Evolutionary conservation across 2,888 invertebrate species (phyloP).

Genomic region (Bruchidius siliquastri): DNA sequence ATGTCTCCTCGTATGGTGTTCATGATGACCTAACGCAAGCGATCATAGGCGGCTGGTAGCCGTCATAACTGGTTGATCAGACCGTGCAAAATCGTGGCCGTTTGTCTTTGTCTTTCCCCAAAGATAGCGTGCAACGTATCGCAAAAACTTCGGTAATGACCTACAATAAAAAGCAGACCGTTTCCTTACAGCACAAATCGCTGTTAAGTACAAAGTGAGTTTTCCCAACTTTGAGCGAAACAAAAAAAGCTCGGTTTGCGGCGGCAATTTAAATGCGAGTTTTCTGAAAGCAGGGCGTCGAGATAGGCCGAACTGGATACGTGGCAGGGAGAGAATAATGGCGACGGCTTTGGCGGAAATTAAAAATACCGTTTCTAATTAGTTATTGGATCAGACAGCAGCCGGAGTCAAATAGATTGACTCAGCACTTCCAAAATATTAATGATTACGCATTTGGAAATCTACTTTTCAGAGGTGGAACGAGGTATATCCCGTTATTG

Average conservation of each 20-base stretch:
- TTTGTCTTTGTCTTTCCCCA: neutral
- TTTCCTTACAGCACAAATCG: neutral
- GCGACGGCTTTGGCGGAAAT: neutral
- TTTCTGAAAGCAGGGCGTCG: neutral
- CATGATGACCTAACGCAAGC: no score
- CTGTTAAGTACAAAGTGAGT: neutral
- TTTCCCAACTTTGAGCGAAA: neutral
- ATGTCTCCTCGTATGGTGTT: no score
- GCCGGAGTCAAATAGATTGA: neutral
- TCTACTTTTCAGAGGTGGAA: no score
- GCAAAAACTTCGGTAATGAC: neutral
- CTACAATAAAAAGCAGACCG: neutral
- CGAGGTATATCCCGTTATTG: no score
- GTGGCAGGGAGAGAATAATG: neutral
- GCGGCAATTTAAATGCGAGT: neutral
- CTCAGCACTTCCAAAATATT: neutral
- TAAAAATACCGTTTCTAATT: neutral
- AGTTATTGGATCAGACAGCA: neutral
- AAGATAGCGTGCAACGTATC: neutral
- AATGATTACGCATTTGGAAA: no score
- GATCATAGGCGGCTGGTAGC: neutral
- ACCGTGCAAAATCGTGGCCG: neutral
- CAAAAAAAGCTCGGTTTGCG: neutral
- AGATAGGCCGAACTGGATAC: neutral
- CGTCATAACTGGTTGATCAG: neutral